Evolutionary conservation across 2,797 vertebrate genomes (phyloP).

Genomic region (Cossypha niveicapilla): DNA sequence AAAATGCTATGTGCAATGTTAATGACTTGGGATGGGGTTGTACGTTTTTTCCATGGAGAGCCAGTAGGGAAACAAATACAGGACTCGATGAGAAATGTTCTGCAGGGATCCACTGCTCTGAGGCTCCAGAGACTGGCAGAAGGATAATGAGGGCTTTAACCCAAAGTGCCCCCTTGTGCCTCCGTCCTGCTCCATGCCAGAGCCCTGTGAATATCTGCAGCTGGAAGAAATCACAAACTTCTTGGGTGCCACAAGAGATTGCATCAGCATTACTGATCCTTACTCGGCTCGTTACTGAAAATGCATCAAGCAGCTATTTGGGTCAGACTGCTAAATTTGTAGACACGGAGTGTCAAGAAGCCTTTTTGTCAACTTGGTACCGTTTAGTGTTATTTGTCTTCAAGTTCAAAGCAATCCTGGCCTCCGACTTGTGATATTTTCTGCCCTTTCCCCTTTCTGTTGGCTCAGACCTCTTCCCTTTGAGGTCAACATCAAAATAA

Average conservation of each 20-base stretch:
- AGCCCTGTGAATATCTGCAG: not conserved
- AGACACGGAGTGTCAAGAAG: conserved; percentile 51
- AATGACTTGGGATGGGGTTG: conserved; percentile 30
- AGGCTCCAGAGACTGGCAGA: not conserved
- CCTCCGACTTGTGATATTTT: conserved; percentile 38
- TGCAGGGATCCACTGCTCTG: not conserved
- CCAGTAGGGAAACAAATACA: not conserved
- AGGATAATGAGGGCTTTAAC: not conserved
- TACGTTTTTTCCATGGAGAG: not conserved
- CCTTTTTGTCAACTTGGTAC: conserved; percentile 44
- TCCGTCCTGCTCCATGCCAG: rapidly evolving
- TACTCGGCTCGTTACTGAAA: conserved; percentile 1
- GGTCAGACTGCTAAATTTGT: conserved; percentile 54
- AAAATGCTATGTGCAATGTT: conserved; percentile 13
- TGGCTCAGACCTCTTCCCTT: conserved; percentile 49
- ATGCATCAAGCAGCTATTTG: conserved; percentile 32
- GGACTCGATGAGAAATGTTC: not conserved
- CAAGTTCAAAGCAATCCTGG: conserved; percentile 58
- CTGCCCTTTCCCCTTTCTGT: conserved; percentile 62
- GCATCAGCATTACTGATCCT: conserved; percentile 38
- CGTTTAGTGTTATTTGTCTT: conserved; percentile 46
- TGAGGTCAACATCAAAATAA: conserved; percentile 74
- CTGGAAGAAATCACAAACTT: conserved; percentile 32
- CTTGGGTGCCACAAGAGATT: conserved; percentile 47
- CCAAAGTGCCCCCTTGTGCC: not conserved